Conservation (phyloP, 2,113 vertebrate species). For the Crocuta crocuta region DNA sequence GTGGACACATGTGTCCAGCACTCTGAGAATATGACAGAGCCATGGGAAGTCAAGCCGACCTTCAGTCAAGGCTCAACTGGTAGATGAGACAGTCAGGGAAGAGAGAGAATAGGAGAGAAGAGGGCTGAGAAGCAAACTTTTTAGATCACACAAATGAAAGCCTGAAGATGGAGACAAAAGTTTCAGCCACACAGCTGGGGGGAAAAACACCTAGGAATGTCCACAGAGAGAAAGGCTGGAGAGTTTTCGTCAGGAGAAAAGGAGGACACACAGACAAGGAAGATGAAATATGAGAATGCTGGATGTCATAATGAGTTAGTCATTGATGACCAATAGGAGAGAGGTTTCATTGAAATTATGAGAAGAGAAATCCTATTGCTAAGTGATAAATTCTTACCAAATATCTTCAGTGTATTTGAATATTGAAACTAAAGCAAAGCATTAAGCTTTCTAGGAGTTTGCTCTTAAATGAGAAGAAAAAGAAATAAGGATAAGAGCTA, state of each 20-base stretch:
- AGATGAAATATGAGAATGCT: constrained; percentile 37
- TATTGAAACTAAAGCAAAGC: constrained; percentile 12
- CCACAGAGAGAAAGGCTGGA: constrained; percentile 15
- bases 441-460: constrained; percentile 19
- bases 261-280: constrained; percentile 14
- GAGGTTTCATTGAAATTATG: constrained; percentile 28
- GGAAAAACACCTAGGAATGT: neutral
- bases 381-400: neutral
- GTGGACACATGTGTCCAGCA: neutral
- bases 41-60: neutral
- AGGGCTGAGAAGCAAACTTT: neutral
- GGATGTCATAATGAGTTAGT: constrained; percentile 66
- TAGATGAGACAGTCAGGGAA: neutral
- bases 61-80: neutral
- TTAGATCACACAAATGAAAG: neutral
- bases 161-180: neutral
- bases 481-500: neutral
- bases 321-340: constrained; percentile 51
- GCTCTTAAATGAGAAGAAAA: neutral
- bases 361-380: neutral
- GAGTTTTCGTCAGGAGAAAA: constrained; percentile 33
- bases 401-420: neutral
- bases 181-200: neutral
- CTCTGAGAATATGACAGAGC: neutral
- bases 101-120: neutral